A percentile compares a stretch with the other conserved stretches of the same genome.
phyloP scores from a whole-genome alignment of 2,797 vertebrate species.

The Gallinago stenura region DNA sequence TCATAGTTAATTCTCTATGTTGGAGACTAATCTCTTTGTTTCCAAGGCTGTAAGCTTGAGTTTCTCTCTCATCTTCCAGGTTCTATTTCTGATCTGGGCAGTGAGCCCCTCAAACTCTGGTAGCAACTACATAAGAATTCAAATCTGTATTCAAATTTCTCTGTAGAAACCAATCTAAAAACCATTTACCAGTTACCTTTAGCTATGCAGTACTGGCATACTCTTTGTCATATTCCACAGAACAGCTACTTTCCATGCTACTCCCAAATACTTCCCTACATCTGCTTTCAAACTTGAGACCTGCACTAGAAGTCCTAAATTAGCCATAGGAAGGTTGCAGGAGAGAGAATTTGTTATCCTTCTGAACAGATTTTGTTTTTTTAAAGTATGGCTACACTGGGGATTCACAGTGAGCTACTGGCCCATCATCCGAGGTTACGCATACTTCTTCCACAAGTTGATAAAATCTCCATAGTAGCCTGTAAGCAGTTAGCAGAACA shows the following conservation, averaged over 20 bases:
- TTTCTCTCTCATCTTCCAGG: background rate
- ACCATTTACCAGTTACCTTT: background rate
- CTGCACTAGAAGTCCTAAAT: background rate
- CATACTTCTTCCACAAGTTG: background rate
- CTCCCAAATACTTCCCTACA: background rate
- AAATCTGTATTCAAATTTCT: background rate
- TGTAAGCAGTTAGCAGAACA: background rate
- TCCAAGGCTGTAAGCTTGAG: background rate
- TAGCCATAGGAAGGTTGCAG: background rate
- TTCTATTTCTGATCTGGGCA: background rate
- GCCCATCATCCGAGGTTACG: background rate
- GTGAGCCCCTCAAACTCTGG: background rate
- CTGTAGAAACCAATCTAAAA: background rate
- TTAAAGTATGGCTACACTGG: background rate
- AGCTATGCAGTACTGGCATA: background rate
- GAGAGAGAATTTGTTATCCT: background rate
- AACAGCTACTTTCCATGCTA: background rate
- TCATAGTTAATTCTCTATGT: background rate
- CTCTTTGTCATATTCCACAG: background rate
- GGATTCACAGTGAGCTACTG: background rate
- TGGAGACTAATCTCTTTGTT: background rate
- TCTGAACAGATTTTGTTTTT: background rate
- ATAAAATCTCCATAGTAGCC: background rate
- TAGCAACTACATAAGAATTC: background rate
- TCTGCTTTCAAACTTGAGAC: background rate